Percentiles rank a stretch among this genome's conserved stretches.
Conservation (phyloP, 2,797 vertebrate genomes). For the Aplochiton taeniatus region DNA sequence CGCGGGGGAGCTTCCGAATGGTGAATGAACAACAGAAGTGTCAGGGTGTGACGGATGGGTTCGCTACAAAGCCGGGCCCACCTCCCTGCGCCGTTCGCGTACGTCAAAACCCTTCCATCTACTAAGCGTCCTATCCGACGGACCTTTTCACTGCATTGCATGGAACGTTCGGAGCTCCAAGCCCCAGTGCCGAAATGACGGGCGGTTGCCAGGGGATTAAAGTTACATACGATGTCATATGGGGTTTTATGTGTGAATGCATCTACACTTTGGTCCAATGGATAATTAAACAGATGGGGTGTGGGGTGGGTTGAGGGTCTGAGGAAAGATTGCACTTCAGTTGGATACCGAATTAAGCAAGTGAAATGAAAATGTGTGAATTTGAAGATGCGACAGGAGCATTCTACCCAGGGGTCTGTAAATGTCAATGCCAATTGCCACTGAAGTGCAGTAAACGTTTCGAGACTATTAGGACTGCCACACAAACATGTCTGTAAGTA, state of each 20-base stretch:
- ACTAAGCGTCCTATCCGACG: conserved; percentile 1
- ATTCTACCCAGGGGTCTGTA: too few relatives aligned
- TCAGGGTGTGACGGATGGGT: too few relatives aligned
- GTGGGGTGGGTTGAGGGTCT: conserved; percentile 13
- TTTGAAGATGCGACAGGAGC: not conserved
- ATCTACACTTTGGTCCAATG: conserved; percentile 17
- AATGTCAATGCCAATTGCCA: not conserved
- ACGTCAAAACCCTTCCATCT: too few relatives aligned
- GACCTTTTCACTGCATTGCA: conserved; percentile 21
- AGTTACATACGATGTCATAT: conserved; percentile 26
- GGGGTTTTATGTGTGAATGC: conserved; percentile 12
- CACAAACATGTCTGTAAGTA: too few relatives aligned
- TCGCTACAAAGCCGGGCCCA: not conserved
- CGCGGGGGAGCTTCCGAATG: too few relatives aligned
- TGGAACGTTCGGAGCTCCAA: conserved; percentile 28
- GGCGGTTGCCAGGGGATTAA: conserved; percentile 27
- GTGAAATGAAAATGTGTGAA: not conserved
- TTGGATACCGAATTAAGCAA: not conserved
- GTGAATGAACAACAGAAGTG: too few relatives aligned
- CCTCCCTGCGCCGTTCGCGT: too few relatives aligned
- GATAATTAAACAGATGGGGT: conserved; percentile 38
- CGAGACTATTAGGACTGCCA: not conserved
- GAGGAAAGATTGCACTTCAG: conserved; percentile 9
- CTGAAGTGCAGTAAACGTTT: not conserved
- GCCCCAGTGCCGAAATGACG: conserved; percentile 4